Base-by-base conservation (phyloP, 2,888 invertebrate species). In the Hipparchia semele region DNA sequence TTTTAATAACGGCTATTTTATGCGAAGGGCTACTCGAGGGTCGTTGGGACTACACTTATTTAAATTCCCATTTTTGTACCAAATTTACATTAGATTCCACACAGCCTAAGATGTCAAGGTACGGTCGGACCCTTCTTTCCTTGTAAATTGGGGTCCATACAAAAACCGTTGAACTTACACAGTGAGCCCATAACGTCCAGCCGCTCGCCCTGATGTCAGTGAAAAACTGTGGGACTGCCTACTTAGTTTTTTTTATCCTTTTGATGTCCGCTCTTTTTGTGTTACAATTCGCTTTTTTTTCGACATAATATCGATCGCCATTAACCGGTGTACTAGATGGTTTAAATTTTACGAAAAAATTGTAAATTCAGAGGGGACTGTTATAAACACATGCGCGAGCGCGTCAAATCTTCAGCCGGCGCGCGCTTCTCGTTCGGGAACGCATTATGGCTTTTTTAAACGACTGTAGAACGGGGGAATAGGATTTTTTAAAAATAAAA, bases 341-440 rank as follows among this genome's bases (percentile, higher is more conserved):
- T 89, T 89, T 83, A 86, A 88, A 86, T 84, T 90, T 91, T 86
- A 80, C 82, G 83, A 87, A 91, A 92, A 92, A 90, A 87, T 83
- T 86, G 86, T 80, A 90, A 91, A 90, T 90, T 88, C 87, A 87
- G 89, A 91, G 94, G 94, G 93, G 93, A 91, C 87, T 87, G 90
- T 90, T 88, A 91, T 90, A 92, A 90, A 90, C 94, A 93, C 90
- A 92, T 93, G 93, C 93, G 92, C 91, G 87, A 91, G 93, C 93
- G 93, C 92, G 91, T 91, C 93, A 94, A 93, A 93, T 93, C 90
- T 90, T 92, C 93, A 94, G 93, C 92, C 92, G 93, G 92, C 93
- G 91, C 87, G 87, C 90, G 92, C 87, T 78, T 82, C 77, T 80
- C 87, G 87, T 85, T 84, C 87, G 82, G 87, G 86, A 87, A 88